These are phyloP conservation scores for Belonocnema kinseyi DNA, from an alignment of 1,140 invertebrate genomes.

Conservation along the genomic window DNA sequence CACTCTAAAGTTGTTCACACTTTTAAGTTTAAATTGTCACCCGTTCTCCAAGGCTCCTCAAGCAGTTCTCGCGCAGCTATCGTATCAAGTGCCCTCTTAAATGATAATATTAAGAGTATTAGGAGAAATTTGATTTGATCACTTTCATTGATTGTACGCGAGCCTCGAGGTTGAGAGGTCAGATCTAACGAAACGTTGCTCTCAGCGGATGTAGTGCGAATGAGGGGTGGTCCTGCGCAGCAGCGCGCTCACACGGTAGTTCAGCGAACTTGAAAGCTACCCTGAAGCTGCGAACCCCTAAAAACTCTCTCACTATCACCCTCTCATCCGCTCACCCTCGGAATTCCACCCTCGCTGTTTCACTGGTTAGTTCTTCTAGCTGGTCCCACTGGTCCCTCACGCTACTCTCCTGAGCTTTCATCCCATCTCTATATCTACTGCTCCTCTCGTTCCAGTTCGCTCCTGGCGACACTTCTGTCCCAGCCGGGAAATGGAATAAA, in stretches of 20 bases:
- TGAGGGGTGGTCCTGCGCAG: conserved; percentile 67
- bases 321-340: conserved; percentile 25
- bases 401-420: too few species aligned
- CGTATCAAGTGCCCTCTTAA: too few species aligned
- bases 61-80: too few species aligned
- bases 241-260: conserved; percentile 63
- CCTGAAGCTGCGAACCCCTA: conserved; percentile 52
- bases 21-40: too few species aligned
- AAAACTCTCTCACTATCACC: conserved; percentile 4
- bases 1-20: too few species aligned
- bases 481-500: background rate
- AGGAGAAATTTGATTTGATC: too few species aligned
- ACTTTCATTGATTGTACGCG: conserved; percentile 13
- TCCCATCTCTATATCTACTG: too few species aligned
- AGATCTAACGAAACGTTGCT: conserved; percentile 53
- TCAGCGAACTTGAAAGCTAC: conserved; percentile 56
- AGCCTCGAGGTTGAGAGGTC: conserved; percentile 37
- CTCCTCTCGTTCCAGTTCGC: too few species aligned
- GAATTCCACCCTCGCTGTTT: conserved; percentile 30
- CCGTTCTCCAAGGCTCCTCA: too few species aligned
- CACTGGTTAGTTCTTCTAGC: conserved; percentile 33
- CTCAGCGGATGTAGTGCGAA: conserved; percentile 64
- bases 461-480: background rate
- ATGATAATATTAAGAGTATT: too few species aligned
- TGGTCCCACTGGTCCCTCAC: conserved; percentile 33